Evolutionary conservation across 2,113 vertebrate species (phyloP), one percentile per base, ranked within the genome.

Genomic region (Etheostoma cragini): DNA sequence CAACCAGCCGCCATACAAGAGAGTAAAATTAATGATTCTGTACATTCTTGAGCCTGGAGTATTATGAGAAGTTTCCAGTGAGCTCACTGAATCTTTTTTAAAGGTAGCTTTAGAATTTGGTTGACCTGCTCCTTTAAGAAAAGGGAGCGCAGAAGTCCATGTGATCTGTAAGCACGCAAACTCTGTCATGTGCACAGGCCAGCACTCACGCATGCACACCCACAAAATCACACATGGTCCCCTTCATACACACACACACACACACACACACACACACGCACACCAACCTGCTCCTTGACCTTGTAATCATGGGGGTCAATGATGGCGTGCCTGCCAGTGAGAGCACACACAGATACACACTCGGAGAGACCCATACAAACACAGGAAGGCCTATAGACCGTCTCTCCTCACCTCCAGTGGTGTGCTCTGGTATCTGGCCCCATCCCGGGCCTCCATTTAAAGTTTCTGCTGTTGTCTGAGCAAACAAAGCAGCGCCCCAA

Each of bases 401-500:
- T 90, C 88, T 89, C 80, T 90, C 88, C 78, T 85, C 87, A 92
- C 87, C 87, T 84, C 87, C 87, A 92, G 84, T 79, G 85, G 81
- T 78, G 85, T 62, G 80, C 88, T 89, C 89, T 91, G 91, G 87
- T 91, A 90, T 89, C 87, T 88, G 89, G 83, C 87, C 83, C 90
- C 74, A 89, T 90, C 91, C 72, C 49, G 49, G 87, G 81, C 85
- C 89, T 90, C 91, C 91, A 92, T 92, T 93, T 94, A 90, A 93
- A 93, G 86, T 82, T 83, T 89, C 84, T 92, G 92, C 87, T 95
- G 93, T 95, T 95, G 90, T 94, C 87, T 93, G 88, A 93, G 81
- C 92, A 95, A 95, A 95, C 94, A 95, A 92, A 93, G 89, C 87
- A 72, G 88, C 56, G 85, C 88, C 88, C 88, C 89, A 92, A 93